These are phyloP conservation scores for Dicerorhinus sumatrensis DNA, from an alignment of 2,113 vertebrate genomes.

Conservation along the genomic window DNA sequence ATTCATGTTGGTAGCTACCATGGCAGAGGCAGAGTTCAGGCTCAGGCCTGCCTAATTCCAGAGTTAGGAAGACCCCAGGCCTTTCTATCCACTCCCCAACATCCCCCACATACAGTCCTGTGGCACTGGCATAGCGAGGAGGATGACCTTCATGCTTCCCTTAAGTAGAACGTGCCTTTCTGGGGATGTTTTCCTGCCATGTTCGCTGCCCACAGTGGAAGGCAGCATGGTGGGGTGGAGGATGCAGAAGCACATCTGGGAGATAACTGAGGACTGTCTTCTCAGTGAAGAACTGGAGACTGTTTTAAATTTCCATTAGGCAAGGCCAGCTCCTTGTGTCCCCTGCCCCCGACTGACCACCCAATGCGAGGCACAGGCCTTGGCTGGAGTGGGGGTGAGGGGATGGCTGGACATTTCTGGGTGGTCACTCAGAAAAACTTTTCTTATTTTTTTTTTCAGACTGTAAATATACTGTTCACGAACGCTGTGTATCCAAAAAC, in stretches of 20 bases:
- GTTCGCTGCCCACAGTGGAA: rapidly evolving
- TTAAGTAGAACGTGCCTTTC: neutral
- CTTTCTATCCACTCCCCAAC: neutral
- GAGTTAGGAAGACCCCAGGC: neutral
- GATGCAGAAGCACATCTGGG: neutral
- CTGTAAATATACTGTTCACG: conserved; percentile 97
- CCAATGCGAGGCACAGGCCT: neutral
- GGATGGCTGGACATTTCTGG: neutral
- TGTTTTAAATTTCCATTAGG: neutral
- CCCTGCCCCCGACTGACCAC: neutral
- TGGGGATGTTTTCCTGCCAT: neutral
- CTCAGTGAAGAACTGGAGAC: neutral
- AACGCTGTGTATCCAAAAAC: conserved; percentile 96
- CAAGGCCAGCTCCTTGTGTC: neutral
- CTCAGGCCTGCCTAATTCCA: neutral
- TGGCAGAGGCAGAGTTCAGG: neutral
- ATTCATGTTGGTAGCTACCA: too few relatives aligned
- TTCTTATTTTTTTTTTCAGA: conserved; percentile 85
- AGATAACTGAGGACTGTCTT: neutral
- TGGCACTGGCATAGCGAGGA: rapidly evolving
- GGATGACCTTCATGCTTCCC: rapidly evolving
- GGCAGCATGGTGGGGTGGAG: too few relatives aligned
- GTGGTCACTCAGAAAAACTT: neutral
- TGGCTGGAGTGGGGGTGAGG: neutral
- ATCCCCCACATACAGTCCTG: too few relatives aligned